Conservation (phyloP, 2,113 vertebrate species). For the Psophia crepitans region DNA sequence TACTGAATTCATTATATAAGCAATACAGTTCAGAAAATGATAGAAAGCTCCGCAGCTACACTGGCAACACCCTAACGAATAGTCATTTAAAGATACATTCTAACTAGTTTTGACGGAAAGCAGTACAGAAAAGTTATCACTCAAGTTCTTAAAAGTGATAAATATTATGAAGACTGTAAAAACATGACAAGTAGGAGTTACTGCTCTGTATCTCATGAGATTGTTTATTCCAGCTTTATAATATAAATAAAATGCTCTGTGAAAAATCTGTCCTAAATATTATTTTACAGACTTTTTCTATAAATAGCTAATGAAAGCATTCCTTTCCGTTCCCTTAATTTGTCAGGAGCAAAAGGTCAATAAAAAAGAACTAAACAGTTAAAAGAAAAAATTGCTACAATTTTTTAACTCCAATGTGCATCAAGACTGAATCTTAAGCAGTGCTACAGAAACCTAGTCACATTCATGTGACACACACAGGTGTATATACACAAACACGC, state of each 20-base stretch:
- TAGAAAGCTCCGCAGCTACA: background rate
- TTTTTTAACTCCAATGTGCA: background rate
- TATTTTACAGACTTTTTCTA: background rate
- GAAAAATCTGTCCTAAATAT: background rate
- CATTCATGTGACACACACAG: background rate
- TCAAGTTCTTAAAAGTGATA: background rate
- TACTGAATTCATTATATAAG: background rate
- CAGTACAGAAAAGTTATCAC: background rate
- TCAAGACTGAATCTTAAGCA: background rate
- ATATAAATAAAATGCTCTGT: background rate
- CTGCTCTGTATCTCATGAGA: background rate
- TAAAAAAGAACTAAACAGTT: background rate
- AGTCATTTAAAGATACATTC: slow-evolving; percentile 8
- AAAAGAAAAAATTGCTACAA: background rate
- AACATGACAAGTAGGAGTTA: background rate
- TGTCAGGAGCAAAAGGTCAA: background rate
- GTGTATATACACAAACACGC: background rate
- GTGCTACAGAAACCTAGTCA: background rate
- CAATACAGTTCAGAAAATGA: slow-evolving; percentile 1
- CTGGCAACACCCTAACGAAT: background rate
- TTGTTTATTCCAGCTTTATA: background rate
- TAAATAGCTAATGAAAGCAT: background rate
- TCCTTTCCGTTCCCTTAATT: background rate
- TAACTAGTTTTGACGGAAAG: background rate
- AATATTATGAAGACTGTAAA: background rate